Evolutionary conservation across 2,888 invertebrate genomes (phyloP).

Genomic region (Cheilosia scutellata): DNA sequence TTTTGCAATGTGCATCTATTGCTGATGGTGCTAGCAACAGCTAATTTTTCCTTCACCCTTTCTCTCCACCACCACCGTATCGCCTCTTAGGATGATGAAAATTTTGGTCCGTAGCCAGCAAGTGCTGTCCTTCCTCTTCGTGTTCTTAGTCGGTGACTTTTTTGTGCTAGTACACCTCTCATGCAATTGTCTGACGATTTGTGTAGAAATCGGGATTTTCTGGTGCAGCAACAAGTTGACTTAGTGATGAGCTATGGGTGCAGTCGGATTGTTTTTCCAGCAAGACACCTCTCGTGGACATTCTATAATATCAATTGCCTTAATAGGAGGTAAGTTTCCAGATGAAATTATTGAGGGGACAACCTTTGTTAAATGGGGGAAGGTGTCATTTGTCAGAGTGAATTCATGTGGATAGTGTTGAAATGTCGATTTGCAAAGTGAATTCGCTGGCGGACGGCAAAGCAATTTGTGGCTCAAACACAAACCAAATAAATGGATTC

Average conservation of each 20-base stretch:
- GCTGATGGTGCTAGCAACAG: constrained; percentile 72
- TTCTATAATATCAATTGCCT: constrained; percentile 64
- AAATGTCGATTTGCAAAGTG: constrained; percentile 27
- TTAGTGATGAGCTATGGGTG: constrained; percentile 66
- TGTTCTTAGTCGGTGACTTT: constrained; percentile 62
- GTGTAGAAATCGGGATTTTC: constrained; percentile 66
- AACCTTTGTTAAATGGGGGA: constrained; percentile 48
- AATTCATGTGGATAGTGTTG: constrained; percentile 9
- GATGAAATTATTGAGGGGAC: constrained; percentile 53
- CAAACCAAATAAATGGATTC: neutral
- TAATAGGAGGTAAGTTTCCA: constrained; percentile 56
- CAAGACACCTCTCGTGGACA: constrained; percentile 38
- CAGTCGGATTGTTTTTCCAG: constrained; percentile 24
- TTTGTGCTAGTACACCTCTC: constrained; percentile 62
- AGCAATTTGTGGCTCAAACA: neutral
- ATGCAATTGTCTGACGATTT: constrained; percentile 69
- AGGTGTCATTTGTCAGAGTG: constrained; percentile 26
- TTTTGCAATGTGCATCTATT: constrained; percentile 71
- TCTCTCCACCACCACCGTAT: neutral
- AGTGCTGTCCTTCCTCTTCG: constrained; percentile 50
- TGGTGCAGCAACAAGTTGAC: constrained; percentile 70
- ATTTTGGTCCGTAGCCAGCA: constrained; percentile 70
- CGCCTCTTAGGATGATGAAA: constrained; percentile 48
- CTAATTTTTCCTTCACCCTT: constrained; percentile 67
- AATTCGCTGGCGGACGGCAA: neutral